Percentiles rank a stretch among this genome's conserved stretches.
Conservation (phyloP, 1,140 invertebrate species). For the Orius insidiosus region DNA sequence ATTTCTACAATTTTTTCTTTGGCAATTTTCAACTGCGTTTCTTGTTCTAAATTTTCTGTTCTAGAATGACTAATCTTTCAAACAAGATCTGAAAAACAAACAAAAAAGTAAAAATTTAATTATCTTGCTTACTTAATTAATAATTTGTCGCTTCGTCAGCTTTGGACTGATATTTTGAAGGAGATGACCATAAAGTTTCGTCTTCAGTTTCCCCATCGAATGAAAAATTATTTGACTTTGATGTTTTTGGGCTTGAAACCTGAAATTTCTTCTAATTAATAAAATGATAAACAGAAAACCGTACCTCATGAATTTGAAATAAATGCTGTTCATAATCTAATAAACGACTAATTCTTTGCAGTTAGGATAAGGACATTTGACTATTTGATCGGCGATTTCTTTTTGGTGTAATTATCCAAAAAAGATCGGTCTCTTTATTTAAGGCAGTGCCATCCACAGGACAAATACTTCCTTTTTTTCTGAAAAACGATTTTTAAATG, state of each 20-base stretch:
- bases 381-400: slow-evolving; percentile 60
- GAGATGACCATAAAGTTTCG: background rate
- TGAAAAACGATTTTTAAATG: no score
- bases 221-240: background rate
- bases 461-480: slow-evolving; percentile 52
- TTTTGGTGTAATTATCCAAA: slow-evolving; percentile 72
- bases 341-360: slow-evolving; percentile 24
- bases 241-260: background rate
- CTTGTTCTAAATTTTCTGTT: slow-evolving; percentile 52
- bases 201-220: background rate
- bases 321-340: slow-evolving; percentile 21
- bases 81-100: slow-evolving; percentile 37
- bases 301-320: slow-evolving; percentile 8
- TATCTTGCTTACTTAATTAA: slow-evolving; percentile 8
- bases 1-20: slow-evolving; percentile 10
- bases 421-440: slow-evolving; percentile 50
- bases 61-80: slow-evolving; percentile 51
- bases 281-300: no score
- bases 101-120: background rate
- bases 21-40: slow-evolving; percentile 26
- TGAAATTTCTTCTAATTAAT: background rate
- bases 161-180: slow-evolving; percentile 1
- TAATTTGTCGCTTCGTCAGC: background rate
- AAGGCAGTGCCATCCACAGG: slow-evolving; percentile 63
- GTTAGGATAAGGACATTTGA: slow-evolving; percentile 51